Conservation (phyloP, 2,797 vertebrate genomes). For the Pterois miles region DNA sequence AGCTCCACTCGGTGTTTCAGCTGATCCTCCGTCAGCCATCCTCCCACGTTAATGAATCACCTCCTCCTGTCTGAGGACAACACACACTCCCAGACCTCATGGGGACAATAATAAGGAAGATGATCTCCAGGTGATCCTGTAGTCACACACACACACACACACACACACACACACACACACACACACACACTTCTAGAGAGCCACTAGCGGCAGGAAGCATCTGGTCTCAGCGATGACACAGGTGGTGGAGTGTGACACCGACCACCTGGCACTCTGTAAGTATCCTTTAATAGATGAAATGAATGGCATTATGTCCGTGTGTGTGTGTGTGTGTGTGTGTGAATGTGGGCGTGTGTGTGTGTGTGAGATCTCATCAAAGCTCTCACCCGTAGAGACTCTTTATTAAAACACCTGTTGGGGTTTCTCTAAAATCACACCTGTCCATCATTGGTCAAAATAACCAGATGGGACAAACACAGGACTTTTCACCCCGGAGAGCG, state of each 20-base stretch:
- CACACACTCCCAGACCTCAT: not conserved
- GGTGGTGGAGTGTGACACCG: constrained; percentile 68
- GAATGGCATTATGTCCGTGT: constrained; percentile 30
- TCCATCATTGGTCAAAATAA: not conserved
- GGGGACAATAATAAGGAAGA: constrained; percentile 35
- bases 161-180: constrained; percentile 18
- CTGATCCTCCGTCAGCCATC: not conserved
- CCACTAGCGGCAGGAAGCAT: constrained; percentile 64
- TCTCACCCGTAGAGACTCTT: constrained; percentile 41
- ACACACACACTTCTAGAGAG: not conserved
- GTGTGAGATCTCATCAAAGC: constrained; percentile 48
- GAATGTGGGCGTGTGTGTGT: not conserved
- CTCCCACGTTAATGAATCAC: constrained; percentile 60
- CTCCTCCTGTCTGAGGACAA: constrained; percentile 23
- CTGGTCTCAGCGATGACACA: constrained; percentile 67
- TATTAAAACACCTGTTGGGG: constrained; percentile 69
- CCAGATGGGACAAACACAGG: too few species aligned
- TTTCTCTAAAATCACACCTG: constrained; percentile 34
- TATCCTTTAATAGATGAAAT: constrained; percentile 56
- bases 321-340: not conserved
- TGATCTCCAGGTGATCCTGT: constrained; percentile 28
- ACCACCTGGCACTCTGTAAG: constrained; percentile 73
- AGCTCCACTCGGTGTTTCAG: not conserved
- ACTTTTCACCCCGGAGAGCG: too few species aligned
- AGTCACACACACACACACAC: constrained; percentile 18